Evolutionary conservation across 1,140 invertebrate genomes (phyloP).

Genomic region (Drosophila lini): DNA sequence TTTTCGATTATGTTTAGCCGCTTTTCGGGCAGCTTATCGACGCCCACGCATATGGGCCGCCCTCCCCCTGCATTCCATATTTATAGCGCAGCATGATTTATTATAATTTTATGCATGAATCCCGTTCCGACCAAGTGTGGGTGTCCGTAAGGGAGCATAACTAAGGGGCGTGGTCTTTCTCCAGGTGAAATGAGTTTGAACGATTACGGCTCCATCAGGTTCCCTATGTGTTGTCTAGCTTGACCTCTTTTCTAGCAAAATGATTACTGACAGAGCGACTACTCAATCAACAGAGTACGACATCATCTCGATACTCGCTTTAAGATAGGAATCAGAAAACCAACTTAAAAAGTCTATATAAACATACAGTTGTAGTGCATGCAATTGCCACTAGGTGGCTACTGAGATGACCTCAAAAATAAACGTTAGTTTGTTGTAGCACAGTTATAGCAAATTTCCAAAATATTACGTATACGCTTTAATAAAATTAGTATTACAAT

Average conservation of each 20-base stretch:
- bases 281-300: conserved; percentile 12
- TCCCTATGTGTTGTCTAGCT: conserved; percentile 18
- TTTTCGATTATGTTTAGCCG: conserved; percentile 82
- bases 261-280: neutral
- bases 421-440: too few relatives aligned
- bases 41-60: conserved; percentile 58
- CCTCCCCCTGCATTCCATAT: conserved; percentile 62
- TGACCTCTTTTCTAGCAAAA: conserved; percentile 14
- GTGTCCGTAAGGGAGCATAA: conserved; percentile 26
- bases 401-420: too few relatives aligned
- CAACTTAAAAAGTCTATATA: neutral
- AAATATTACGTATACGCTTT: too few relatives aligned
- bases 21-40: conserved; percentile 76
- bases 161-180: conserved; percentile 53
- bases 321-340: neutral
- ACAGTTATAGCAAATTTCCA: too few relatives aligned
- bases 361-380: too few relatives aligned
- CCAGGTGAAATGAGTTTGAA: conserved; percentile 65
- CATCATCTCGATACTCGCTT: neutral
- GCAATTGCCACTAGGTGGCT: too few relatives aligned
- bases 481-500: too few relatives aligned
- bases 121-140: conserved; percentile 19
- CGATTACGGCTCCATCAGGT: conserved; percentile 30
- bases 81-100: conserved; percentile 78
- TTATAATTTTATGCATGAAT: conserved; percentile 83